Evolutionary conservation across 2,888 invertebrate species (phyloP), one percentile per base, ranked within the genome.

Genomic region (Amphiduros pacificus): DNA sequence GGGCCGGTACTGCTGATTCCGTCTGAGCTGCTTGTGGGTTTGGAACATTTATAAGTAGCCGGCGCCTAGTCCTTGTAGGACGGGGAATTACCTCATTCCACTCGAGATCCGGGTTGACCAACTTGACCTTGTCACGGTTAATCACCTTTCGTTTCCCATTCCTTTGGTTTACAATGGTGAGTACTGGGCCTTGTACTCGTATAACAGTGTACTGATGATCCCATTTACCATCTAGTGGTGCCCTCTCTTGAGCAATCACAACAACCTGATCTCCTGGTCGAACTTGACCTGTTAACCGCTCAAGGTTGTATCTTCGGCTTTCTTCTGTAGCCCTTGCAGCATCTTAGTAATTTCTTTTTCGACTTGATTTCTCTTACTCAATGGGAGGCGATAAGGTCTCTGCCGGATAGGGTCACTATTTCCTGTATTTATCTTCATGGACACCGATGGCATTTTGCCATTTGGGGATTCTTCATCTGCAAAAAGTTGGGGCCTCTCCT

Each of bases 311-410:
- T 22, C 22, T 27, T 28, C 53, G 53, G 31, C 53, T 53, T 31
- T 26, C 31, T 31, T 53, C 53, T 17, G 53, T 53, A 17, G 29
- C 53, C 29, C 53, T 26, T 14, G 53, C 53, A 61, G 22, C 57
- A 61, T 55, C 26, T 22, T 44, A 2, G 55, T 51, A n/a, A 61
- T 50, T 28, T 61, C 56, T 2, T 40, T 26, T 11, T 36, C 31
- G 2, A 55, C n/a, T 9, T n/a, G 9, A 2, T 51, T 29, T 27
- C 55, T 17, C 22, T 61, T 61, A 9, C 26, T 26, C 14, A 52
- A n/a, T 2, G 57, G 56, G 6, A 24, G 22, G 26, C 61, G 6
- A 31, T 61, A 61, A 1, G 56, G 32, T 4, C 51, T 22, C 27
- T 61, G 61, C 6, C 24, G 3, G 22, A 61, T 24, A n/a, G 55